Base-by-base conservation (phyloP, 2,113 vertebrate genomes). In the Rhizomys pruinosus region DNA sequence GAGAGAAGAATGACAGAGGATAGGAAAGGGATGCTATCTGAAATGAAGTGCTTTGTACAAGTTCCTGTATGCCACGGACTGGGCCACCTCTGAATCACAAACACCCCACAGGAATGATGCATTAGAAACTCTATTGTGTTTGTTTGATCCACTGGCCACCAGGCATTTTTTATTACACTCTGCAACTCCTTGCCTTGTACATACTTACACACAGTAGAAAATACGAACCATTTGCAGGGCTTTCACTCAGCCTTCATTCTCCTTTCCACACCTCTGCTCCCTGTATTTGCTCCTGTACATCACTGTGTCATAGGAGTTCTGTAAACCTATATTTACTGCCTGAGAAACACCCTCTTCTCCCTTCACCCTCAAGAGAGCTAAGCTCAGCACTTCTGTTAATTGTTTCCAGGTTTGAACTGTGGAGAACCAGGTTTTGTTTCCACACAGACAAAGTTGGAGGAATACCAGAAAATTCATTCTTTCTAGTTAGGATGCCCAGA, bases 331-430 rank as follows among this genome's bases (percentile, higher is more conserved):
- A 94, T 74, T 91, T 89, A 96, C 86, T 80, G 25, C 44, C 42
- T 66, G 32, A 92, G 80, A 92, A 84, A 84, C 66, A 89, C 82
- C 69, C 66, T 76, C 82, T 95, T 64, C 79, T 84, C 74, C 77
- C 80, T 91, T 64, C 32, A 92, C 68, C 73, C 29, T 93, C 63
- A 47, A 44, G 68, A 91, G 55, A 90, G 92, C 87, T 94, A 89
- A 92, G 63, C 93, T 92, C 91, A 96, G 87, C 91, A 95, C 59
- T 92, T 92, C 73, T 91, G 13, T 78, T 93, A 95, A 96, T 76
- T 89, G 84, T 95, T 96, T 95, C 94, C 73, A 96, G 87, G 72
- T 92, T 57, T 97, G 92, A 95, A 91, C 34, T 90, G 87, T 80
- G n/a, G 77, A 89, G 64, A 92, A 82, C 19, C 19, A 61, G 23